These are phyloP conservation scores for Tenthredo notha DNA, from an alignment of 2,888 invertebrate genomes.

Conservation along the genomic window DNA sequence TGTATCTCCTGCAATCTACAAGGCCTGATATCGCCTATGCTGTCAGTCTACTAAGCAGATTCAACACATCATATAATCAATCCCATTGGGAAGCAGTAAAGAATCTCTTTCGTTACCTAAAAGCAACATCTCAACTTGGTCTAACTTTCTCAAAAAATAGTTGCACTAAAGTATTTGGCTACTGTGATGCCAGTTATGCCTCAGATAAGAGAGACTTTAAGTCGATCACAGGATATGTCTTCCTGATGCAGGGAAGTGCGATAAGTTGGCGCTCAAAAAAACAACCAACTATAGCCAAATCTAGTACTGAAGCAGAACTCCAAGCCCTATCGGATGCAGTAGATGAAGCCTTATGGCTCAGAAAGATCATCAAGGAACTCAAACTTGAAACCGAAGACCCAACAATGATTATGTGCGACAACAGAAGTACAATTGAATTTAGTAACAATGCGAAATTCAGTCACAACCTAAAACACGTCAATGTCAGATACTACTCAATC, in stretches of 20 bases:
- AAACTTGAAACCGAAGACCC: not conserved
- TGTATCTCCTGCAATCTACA: slow-evolving; percentile 54
- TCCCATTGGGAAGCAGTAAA: slow-evolving; percentile 18
- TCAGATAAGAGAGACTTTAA: slow-evolving; percentile 22
- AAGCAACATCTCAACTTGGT: slow-evolving; percentile 1
- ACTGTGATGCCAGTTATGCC: slow-evolving; percentile 45
- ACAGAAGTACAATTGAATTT: slow-evolving; percentile 14
- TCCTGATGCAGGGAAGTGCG: slow-evolving; percentile 25
- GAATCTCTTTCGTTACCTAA: slow-evolving; percentile 16
- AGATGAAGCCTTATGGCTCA: slow-evolving; percentile 1
- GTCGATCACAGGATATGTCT: slow-evolving; percentile 1
- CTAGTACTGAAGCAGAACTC: slow-evolving; percentile 7
- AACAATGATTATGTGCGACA: slow-evolving; percentile 18
- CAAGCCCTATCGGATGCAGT: not conserved
- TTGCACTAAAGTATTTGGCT: slow-evolving; percentile 17
- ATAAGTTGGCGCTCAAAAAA: slow-evolving; percentile 22
- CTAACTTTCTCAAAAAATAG: slow-evolving; percentile 20
- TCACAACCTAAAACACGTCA: slow-evolving; percentile 1
- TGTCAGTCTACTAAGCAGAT: slow-evolving; percentile 38
- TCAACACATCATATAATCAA: slow-evolving; percentile 13
- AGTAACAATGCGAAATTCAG: slow-evolving; percentile 11
- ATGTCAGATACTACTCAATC: slow-evolving; percentile 17
- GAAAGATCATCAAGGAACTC: not conserved
- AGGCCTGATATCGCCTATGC: slow-evolving; percentile 55
- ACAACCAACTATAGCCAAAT: slow-evolving; percentile 15